Conservation (phyloP, 2,888 invertebrate genomes). For the Heliconius aoede region DNA sequence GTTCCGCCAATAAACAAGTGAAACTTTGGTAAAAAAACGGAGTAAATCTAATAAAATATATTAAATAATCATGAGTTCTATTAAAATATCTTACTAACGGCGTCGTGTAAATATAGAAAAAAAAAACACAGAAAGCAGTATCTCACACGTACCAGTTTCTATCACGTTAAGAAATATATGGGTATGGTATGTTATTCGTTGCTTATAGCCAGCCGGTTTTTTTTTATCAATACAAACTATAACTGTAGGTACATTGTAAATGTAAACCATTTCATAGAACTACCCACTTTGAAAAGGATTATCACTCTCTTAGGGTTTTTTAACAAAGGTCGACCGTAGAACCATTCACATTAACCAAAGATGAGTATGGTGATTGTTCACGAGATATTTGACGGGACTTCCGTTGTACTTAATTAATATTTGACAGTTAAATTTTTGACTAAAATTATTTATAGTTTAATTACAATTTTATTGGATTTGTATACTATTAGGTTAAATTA, state of each 20-base stretch:
- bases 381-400: conserved; percentile 8
- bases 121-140: conserved; percentile 6
- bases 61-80: background rate
- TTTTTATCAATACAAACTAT: conserved; percentile 37
- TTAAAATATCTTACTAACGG: background rate
- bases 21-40: fast-evolving
- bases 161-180: conserved; percentile 26
- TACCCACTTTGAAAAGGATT: conserved; percentile 24
- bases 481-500: no score
- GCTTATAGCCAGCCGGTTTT: conserved; percentile 22
- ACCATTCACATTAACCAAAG: conserved; percentile 10
- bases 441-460: background rate
- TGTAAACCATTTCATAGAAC: conserved; percentile 14
- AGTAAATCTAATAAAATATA: no score
- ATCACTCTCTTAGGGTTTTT: conserved; percentile 33
- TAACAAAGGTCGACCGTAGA: conserved; percentile 10
- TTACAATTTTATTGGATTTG: background rate
- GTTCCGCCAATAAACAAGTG: background rate
- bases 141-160: conserved; percentile 1
- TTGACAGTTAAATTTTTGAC: background rate
- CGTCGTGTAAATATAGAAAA: background rate
- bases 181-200: conserved; percentile 34
- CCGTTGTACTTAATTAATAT: conserved; percentile 7
- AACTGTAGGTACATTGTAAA: conserved; percentile 5
- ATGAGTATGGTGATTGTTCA: conserved; percentile 29